Evolutionary conservation across 1,140 invertebrate species (phyloP).

Genomic region (Drosophila willistoni): DNA sequence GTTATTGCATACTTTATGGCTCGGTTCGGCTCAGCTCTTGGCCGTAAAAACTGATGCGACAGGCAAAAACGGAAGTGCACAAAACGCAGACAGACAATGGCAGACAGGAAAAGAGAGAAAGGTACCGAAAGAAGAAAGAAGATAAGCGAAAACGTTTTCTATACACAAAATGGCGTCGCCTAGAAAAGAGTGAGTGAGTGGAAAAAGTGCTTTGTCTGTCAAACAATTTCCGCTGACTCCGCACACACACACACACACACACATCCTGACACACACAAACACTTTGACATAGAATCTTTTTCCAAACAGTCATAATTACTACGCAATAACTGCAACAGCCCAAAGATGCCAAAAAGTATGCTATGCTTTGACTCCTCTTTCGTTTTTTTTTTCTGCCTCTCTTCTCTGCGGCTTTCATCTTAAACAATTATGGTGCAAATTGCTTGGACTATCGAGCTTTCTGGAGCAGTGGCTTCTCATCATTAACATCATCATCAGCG

Average conservation of each 20-base stretch:
- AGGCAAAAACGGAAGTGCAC: conserved; percentile 41
- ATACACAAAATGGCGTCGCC: conserved; percentile 56
- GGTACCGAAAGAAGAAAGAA: neutral
- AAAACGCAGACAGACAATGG: conserved; percentile 36
- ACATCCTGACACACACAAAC: neutral
- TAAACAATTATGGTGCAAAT: conserved; percentile 57
- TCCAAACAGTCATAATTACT: neutral
- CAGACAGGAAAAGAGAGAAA: neutral
- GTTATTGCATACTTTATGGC: conserved; percentile 73
- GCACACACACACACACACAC: neutral
- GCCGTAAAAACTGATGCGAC: conserved; percentile 15
- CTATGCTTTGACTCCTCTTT: conserved; percentile 27
- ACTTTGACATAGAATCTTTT: conserved; percentile 13
- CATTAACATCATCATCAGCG: conserved; percentile 54
- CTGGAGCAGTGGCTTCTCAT: conserved; percentile 27
- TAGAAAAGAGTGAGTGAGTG: conserved; percentile 12
- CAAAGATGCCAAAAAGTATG: conserved; percentile 21
- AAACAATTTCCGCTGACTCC: conserved; percentile 16
- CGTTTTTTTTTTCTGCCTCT: neutral
- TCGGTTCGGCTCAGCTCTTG: conserved; percentile 2
- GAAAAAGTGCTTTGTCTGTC: conserved; percentile 25
- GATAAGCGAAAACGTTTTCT: conserved; percentile 40
- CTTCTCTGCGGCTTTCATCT: conserved; percentile 11
- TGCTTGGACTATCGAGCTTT: conserved; percentile 44
- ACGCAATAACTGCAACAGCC: neutral